Conservation (phyloP, 2,797 vertebrate species). For the Pipistrellus kuhlii region DNA sequence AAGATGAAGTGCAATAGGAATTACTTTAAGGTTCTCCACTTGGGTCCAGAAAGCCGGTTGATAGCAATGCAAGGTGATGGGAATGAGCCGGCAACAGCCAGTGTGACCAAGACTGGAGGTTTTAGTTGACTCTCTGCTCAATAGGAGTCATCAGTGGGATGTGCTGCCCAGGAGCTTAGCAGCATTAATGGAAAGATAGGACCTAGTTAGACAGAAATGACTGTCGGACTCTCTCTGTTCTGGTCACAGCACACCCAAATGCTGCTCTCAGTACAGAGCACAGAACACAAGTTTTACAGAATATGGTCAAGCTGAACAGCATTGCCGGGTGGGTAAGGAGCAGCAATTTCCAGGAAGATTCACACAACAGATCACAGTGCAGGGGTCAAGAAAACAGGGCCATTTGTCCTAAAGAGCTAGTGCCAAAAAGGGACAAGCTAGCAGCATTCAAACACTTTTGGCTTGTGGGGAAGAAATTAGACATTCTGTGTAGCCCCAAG, state of each 20-base stretch:
- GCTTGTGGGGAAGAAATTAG: not conserved
- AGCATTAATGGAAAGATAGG: not conserved
- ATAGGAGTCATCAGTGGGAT: not conserved
- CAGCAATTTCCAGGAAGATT: not conserved
- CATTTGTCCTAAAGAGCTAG: not conserved
- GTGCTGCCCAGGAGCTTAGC: not conserved
- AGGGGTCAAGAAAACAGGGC: not conserved
- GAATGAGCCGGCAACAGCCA: not conserved
- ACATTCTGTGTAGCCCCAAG: not conserved
- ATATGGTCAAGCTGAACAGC: not conserved
- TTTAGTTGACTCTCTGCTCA: constrained; percentile 23
- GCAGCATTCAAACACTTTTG: not conserved
- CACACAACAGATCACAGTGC: not conserved
- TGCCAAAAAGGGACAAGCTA: not conserved
- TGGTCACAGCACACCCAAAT: not conserved
- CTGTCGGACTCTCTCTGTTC: not conserved
- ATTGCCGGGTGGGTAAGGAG: not conserved
- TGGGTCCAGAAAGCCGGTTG: constrained; percentile 35
- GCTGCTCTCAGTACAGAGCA: not conserved
- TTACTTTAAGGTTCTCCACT: constrained; percentile 64
- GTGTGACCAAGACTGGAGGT: not conserved
- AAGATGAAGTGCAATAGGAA: constrained; percentile 69
- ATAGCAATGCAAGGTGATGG: not conserved
- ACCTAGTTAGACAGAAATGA: not conserved
- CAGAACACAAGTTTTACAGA: not conserved